These are phyloP conservation scores for Drosophila austrosaltans DNA, from an alignment of 2,888 invertebrate species.

Conservation along the genomic window DNA sequence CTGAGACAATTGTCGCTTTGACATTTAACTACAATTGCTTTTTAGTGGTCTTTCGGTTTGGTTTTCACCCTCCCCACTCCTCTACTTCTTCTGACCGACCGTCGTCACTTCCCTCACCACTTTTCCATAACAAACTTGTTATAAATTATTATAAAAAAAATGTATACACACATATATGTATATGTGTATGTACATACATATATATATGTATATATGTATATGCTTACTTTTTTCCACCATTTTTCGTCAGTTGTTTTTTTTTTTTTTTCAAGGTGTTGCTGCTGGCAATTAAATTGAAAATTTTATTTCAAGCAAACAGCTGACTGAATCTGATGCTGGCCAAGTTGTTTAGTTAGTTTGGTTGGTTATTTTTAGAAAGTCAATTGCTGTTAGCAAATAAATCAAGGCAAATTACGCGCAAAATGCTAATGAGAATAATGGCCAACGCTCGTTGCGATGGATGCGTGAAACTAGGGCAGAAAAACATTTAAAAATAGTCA, in stretches of 20 bases:
- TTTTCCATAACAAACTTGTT: constrained; percentile 72
- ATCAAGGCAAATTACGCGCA: constrained; percentile 43
- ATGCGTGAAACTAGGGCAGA: constrained; percentile 11
- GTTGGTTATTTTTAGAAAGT: constrained; percentile 51
- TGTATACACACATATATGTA: neutral
- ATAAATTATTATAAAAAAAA: constrained; percentile 68
- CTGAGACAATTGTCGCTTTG: constrained; percentile 73
- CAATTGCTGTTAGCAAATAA: constrained; percentile 40
- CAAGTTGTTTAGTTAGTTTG: constrained; percentile 10
- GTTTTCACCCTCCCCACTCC: constrained; percentile 23
- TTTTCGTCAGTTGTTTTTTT: constrained; percentile 16
- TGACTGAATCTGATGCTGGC: constrained; percentile 32
- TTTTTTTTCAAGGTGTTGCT: constrained; percentile 60
- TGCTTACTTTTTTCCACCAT: constrained; percentile 2
- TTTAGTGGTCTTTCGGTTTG: constrained; percentile 68
- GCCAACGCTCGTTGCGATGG: neutral
- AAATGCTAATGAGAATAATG: constrained; percentile 24
- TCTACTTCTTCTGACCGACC: constrained; percentile 6
- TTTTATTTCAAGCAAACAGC: constrained; percentile 46
- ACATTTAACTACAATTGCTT: constrained; percentile 78
- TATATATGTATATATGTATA: neutral
- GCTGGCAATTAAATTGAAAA: constrained; percentile 64
- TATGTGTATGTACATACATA: neutral
- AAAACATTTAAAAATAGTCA: too few relatives aligned
- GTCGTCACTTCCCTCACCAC: constrained; percentile 40